Evolutionary conservation across 2,797 vertebrate genomes (phyloP), one percentile per base, ranked within the genome.

Genomic region (Antrozous pallidus): DNA sequence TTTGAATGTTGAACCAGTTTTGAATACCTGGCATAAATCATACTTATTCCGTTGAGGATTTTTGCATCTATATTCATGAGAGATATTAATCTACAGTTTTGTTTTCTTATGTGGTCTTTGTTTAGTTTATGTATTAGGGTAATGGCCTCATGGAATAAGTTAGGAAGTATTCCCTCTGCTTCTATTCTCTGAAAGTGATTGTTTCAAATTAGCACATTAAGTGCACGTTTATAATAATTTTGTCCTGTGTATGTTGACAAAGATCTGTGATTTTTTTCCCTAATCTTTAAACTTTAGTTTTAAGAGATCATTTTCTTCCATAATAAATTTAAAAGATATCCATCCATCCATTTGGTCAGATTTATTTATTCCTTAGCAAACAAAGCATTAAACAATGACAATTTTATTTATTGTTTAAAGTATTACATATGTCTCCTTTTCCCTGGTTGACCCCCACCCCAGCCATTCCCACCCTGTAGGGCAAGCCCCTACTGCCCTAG

Each of bases 251-350:
- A 77, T 38, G 18, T 45, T 90, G 70, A 82, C 14, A 74, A 24
- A 42, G 36, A 51, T 45, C 6, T 75, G 22, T 24, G n/a, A 20
- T 49, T 36, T 22, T 26, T 51, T 74, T 47, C 31, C 20, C n/a
- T 20, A 75, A 67, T 70, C 73, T 84, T 86, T 91, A 86, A 56
- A 17, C 58, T 94, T 85, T 33, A 80, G 8, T 93, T 95, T 95
- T 90, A 94, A 84, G 77, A 81, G 42, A 79, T 87, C 49, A 82
- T 51, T 77, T 96, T 86, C 33, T 82, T 94, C 47, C 89, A 13
- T 93, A 45, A 63, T 69, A 47, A 90, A 2, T 65, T 45, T 80
- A 79, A 75, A 77, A 95, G 7, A 65, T 45, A 8, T 40, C 26
- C 8, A 71, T 36, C 26, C 7, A 71, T 18, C 24, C 33, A 86